Percentiles rank a stretch among this genome's conserved stretches.
Conservation (phyloP, 2,113 vertebrate genomes). For the Tamias sibiricus region DNA sequence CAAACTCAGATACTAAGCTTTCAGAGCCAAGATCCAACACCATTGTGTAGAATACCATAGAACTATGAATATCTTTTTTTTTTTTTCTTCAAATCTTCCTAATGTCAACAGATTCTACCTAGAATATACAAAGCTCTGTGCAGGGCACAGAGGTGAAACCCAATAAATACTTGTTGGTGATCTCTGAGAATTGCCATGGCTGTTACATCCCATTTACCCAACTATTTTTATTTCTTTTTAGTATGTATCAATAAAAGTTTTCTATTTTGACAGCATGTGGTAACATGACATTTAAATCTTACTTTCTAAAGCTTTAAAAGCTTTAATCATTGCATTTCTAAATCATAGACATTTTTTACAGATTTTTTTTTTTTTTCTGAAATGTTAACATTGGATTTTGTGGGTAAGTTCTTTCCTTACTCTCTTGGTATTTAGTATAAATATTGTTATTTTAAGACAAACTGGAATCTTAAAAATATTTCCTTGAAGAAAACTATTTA, state of each 20-base stretch:
- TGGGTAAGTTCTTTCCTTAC: not conserved
- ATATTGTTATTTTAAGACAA: conserved; percentile 49
- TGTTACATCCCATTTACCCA: not conserved
- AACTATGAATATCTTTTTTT: not conserved
- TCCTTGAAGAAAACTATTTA: conserved; percentile 20
- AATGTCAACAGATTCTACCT: not conserved
- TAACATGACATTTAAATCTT: not conserved
- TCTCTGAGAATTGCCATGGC: not conserved
- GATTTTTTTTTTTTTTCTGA: not conserved
- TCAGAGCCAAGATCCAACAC: not conserved
- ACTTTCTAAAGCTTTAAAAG: not conserved
- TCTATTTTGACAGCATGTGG: not conserved
- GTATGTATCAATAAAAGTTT: conserved; percentile 31
- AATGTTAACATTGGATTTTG: not conserved
- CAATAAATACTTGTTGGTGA: not conserved
- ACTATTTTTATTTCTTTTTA: not conserved
- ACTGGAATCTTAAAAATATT: conserved; percentile 3
- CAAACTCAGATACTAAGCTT: not conserved
- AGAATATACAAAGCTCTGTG: not conserved
- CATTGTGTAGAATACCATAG: not conserved
- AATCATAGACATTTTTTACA: not conserved
- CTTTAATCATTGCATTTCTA: not conserved
- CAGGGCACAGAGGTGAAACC: not conserved
- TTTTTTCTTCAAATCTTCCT: not conserved
- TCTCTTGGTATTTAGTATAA: not conserved